Percentiles rank a stretch among this genome's conserved stretches.
phyloP scores from a whole-genome alignment of 2,888 invertebrate species.

The Drosophila picticornis region DNA sequence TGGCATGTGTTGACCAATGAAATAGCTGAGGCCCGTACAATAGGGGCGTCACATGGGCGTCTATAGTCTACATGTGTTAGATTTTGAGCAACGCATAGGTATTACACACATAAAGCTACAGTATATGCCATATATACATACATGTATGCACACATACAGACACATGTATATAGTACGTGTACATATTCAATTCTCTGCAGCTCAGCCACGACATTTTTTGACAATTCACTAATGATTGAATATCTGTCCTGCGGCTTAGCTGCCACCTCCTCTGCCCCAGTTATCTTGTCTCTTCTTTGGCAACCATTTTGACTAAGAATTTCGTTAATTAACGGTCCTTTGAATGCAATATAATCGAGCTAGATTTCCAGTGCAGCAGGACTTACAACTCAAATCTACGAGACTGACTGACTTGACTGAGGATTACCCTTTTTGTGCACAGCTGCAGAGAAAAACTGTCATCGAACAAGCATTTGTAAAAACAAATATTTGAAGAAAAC shows the following conservation, averaged over 20 bases:
- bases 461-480: background rate
- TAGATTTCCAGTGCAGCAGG: background rate
- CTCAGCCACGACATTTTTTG: conserved; percentile 17
- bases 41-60: conserved; percentile 68
- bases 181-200: background rate
- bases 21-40: conserved; percentile 57
- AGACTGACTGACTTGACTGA: too few species aligned
- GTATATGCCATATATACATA: background rate
- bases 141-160: background rate
- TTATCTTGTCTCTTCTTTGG: conserved; percentile 10
- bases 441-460: background rate
- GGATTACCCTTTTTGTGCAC: background rate
- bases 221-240: conserved; percentile 47
- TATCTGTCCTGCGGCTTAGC: conserved; percentile 5
- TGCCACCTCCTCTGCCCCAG: background rate
- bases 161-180: background rate
- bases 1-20: conserved; percentile 63
- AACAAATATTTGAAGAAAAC: background rate
- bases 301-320: conserved; percentile 9
- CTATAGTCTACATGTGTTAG: conserved; percentile 14
- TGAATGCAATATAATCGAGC: conserved; percentile 3
- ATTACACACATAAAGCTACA: conserved; percentile 8
- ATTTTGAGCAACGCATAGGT: conserved; percentile 33
- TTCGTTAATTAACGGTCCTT: conserved; percentile 33
- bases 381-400: background rate